A percentile compares a stretch with the other conserved stretches of the same genome.
phyloP scores from a whole-genome alignment of 2,888 invertebrate genomes.

The Margaritifera margaritifera region DNA sequence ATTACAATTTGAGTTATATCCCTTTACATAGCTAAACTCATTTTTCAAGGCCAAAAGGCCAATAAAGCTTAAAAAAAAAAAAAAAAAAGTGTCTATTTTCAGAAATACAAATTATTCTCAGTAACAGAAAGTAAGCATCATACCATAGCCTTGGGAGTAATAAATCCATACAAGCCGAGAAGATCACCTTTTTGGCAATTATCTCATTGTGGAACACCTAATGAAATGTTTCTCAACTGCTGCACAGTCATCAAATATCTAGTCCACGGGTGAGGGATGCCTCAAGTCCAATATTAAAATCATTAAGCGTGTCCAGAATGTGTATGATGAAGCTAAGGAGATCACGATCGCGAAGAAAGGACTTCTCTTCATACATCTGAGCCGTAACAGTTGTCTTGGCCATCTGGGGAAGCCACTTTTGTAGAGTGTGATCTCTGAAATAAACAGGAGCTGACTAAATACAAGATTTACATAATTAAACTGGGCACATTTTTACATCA shows the following conservation, averaged over 20 bases:
- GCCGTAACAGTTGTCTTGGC: conserved; percentile 88
- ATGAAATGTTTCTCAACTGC: conserved; percentile 49
- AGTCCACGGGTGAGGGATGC: conserved; percentile 73
- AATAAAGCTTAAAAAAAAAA: too few species aligned
- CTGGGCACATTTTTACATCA: too few species aligned
- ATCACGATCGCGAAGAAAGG: conserved; percentile 91
- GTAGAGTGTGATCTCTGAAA: conserved; percentile 78
- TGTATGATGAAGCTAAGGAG: conserved; percentile 90
- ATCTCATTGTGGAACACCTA: conserved; percentile 3
- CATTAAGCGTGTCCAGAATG: conserved; percentile 91
- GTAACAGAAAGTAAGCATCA: too few species aligned
- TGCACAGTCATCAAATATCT: conserved; percentile 45
- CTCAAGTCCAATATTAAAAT: conserved; percentile 80
- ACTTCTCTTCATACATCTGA: conserved; percentile 97
- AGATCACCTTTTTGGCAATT: too few species aligned
- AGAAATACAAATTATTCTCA: too few species aligned
- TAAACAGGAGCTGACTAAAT: conserved; percentile 1
- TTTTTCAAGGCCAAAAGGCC: too few species aligned
- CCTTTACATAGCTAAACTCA: too few species aligned
- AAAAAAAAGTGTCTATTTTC: too few species aligned
- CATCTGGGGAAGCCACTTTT: conserved; percentile 93
- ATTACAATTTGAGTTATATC: too few species aligned
- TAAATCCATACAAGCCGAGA: too few species aligned
- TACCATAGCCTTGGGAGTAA: too few species aligned
- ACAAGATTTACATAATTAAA: too few species aligned